Percentiles rank a stretch among this genome's conserved stretches.
Conservation (phyloP, 2,888 invertebrate species). For the Coleophora deauratella region DNA sequence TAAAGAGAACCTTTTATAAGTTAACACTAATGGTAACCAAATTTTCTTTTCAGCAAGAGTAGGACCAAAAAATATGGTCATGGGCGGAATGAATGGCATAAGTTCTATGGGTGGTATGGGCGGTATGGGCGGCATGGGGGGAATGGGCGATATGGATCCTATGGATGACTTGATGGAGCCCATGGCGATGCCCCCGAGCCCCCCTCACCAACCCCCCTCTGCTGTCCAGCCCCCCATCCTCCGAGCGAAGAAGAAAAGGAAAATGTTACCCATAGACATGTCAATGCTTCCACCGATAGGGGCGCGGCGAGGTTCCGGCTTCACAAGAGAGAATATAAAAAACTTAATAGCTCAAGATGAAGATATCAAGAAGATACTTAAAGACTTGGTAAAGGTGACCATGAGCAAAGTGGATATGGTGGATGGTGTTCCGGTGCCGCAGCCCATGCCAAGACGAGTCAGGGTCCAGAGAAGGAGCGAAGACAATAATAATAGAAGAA, state of each 20-base stretch:
- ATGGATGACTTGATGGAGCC: constrained; percentile 11
- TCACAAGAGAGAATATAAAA: constrained; percentile 53
- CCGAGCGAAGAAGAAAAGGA: constrained; percentile 31
- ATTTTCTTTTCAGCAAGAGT: no score
- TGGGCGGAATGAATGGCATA: no score
- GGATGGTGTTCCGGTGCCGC: constrained; percentile 17
- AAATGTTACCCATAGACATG: constrained; percentile 13
- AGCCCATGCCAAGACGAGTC: no score
- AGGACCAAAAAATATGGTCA: no score
- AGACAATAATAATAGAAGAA: no score
- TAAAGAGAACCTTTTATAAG: no score
- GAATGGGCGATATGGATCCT: constrained; percentile 7
- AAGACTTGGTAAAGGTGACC: constrained; percentile 57
- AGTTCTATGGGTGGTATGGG: no score
- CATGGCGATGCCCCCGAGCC: neutral
- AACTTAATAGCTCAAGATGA: constrained; percentile 49
- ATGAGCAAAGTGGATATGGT: constrained; percentile 59
- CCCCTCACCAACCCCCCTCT: neutral
- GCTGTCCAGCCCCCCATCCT: neutral
- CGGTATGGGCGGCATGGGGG: no score
- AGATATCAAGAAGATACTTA: constrained; percentile 60
- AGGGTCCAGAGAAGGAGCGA: no score
- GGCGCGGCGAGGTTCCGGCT: constrained; percentile 34
- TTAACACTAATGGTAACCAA: no score
- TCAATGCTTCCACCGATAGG: constrained; percentile 22